phyloP scores from a whole-genome alignment of 2,888 invertebrate genomes.

The Unio pictorum region DNA sequence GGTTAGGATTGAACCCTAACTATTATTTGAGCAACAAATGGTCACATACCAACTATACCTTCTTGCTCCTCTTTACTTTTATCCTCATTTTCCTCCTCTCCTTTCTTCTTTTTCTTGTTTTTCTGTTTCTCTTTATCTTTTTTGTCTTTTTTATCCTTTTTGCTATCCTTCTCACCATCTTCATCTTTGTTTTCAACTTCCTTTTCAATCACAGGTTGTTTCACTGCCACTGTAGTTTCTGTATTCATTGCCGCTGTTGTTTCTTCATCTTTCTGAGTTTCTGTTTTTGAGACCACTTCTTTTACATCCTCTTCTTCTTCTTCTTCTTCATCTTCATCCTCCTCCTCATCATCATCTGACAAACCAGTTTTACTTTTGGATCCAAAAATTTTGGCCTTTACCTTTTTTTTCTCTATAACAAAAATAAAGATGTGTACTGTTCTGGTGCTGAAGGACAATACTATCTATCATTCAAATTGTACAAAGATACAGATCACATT shows the following conservation, averaged over 20 bases:
- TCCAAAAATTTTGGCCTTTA: background rate
- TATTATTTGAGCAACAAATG: background rate
- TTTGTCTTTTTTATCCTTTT: slow-evolving; percentile 14
- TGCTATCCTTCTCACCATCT: slow-evolving; percentile 19
- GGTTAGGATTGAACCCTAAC: background rate
- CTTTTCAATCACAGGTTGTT: slow-evolving; percentile 10
- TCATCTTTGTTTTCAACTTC: slow-evolving; percentile 11
- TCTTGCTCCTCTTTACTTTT: slow-evolving; percentile 25
- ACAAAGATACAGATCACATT: too few relatives aligned
- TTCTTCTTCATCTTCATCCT: slow-evolving; percentile 19
- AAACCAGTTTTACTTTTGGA: slow-evolving; percentile 2
- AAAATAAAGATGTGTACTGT: too few relatives aligned
- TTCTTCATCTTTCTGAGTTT: slow-evolving; percentile 18
- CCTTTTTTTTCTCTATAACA: background rate
- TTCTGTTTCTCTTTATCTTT: slow-evolving; percentile 10
- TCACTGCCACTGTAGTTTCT: slow-evolving; percentile 9
- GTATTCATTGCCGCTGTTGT: slow-evolving; percentile 11
- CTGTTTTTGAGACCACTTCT: slow-evolving; percentile 15
- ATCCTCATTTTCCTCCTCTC: slow-evolving; percentile 25
- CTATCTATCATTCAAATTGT: too few relatives aligned
- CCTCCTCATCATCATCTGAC: slow-evolving; percentile 22
- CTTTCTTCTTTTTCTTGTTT: slow-evolving; percentile 20
- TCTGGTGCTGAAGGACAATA: too few relatives aligned
- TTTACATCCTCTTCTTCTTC: slow-evolving; percentile 9
- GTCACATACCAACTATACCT: slow-evolving; percentile 6